Evolutionary conservation across 2,888 invertebrate species (phyloP).

Genomic region (Pyrgus malvae): DNA sequence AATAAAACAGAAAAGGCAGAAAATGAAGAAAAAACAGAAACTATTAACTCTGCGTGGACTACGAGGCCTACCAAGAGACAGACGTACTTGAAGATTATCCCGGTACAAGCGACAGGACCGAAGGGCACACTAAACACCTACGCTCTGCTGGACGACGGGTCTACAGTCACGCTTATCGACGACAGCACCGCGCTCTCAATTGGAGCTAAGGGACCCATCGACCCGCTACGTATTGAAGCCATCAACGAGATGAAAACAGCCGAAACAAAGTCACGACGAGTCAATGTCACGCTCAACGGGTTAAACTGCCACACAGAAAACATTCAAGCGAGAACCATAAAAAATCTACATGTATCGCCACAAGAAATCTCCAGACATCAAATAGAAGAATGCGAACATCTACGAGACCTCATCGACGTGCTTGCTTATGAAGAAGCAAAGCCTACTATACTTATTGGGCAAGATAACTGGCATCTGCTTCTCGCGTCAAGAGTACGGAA

Average conservation of each 20-base stretch:
- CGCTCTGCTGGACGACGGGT: neutral
- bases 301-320: no score
- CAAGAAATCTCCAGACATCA: no score
- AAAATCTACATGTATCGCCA: neutral
- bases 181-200: neutral
- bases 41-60: neutral
- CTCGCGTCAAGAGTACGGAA: neutral
- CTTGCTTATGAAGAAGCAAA: neutral
- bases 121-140: neutral
- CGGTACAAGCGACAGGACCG: neutral
- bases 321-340: neutral
- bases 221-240: neutral
- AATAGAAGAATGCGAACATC: neutral
- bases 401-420: neutral
- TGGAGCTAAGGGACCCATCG: neutral
- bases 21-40: no score
- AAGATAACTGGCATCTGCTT: neutral
- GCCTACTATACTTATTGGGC: neutral
- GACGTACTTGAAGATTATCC: neutral
- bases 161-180: neutral
- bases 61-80: neutral
- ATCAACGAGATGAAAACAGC: neutral
- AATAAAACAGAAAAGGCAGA: no score
- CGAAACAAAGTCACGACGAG: neutral
- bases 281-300: neutral